These are phyloP conservation scores for Caenorhabditis tropicalis DNA, from an alignment of 1,140 invertebrate species.

Conservation along the genomic window DNA sequence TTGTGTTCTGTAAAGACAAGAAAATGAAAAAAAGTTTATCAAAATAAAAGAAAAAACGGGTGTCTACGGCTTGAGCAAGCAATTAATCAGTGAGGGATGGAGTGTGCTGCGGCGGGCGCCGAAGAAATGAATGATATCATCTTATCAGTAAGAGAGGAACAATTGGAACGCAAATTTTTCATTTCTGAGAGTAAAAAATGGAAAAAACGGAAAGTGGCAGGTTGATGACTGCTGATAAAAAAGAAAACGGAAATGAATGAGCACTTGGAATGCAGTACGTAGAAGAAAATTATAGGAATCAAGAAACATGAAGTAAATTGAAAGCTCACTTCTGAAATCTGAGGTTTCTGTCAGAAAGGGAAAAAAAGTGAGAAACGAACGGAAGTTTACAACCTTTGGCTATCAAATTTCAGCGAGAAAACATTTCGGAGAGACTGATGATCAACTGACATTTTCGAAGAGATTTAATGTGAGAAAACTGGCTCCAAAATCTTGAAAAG, in stretches of 20 bases:
- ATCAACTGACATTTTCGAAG: neutral
- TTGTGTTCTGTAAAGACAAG: slow-evolving; percentile 4
- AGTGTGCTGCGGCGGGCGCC: neutral
- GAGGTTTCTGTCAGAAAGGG: neutral
- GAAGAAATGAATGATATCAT: slow-evolving; percentile 18
- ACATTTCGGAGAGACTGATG: neutral
- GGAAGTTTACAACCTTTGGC: neutral
- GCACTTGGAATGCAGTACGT: neutral
- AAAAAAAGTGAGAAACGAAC: neutral
- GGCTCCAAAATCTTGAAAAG: neutral
- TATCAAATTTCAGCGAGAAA: slow-evolving; percentile 11
- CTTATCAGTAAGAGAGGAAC: slow-evolving; percentile 1
- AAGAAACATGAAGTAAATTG: no score
- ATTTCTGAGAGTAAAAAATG: neutral
- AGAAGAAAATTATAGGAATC: no score
- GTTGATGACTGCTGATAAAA: neutral
- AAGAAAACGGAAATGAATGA: neutral
- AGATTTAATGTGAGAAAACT: neutral
- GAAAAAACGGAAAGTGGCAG: neutral
- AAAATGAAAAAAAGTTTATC: neutral
- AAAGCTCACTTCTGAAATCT: neutral
- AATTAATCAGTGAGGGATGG: slow-evolving; percentile 24
- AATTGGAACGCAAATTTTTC: slow-evolving; percentile 22
- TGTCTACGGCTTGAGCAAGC: slow-evolving; percentile 25
- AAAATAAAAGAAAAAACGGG: neutral